phyloP scores from a whole-genome alignment of 2,797 vertebrate species.

The Limnodromus scolopaceus region DNA sequence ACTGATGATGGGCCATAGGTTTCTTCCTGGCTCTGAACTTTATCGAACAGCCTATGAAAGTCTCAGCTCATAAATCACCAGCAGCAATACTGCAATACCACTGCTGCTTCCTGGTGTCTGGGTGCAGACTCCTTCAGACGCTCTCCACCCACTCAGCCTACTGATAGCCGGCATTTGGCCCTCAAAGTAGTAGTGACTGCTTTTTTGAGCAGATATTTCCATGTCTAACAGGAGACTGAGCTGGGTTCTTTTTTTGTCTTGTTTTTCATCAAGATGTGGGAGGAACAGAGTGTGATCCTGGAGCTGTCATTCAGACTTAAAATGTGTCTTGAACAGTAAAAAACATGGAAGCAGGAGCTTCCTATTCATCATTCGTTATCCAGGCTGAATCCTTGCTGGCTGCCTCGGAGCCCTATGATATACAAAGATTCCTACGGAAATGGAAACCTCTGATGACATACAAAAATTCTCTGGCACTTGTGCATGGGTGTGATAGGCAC shows the following conservation, averaged over 20 bases:
- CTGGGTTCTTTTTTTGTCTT: not conserved
- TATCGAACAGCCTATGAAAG: not conserved
- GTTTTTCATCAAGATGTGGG: fast-evolving
- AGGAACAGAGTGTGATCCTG: conserved; percentile 21
- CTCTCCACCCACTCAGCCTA: not conserved
- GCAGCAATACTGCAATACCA: not conserved
- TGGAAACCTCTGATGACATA: conserved; percentile 28
- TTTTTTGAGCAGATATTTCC: not conserved
- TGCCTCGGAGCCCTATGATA: not conserved
- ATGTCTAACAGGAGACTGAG: not conserved
- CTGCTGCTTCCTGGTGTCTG: not conserved
- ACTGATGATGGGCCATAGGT: not conserved
- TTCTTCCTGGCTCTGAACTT: not conserved
- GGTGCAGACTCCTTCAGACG: not conserved
- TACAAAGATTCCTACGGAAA: not conserved
- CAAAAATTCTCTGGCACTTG: not conserved
- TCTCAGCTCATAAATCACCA: not conserved
- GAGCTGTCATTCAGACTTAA: conserved; percentile 3
- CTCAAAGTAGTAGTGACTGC: not conserved
- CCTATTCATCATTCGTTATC: conserved; percentile 29
- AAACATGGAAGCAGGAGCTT: not conserved
- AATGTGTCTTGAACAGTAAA: not conserved
- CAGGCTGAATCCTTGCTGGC: conserved; percentile 24
- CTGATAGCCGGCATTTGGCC: not conserved
- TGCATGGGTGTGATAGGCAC: not conserved